Evolutionary conservation across 1,140 invertebrate species (phyloP).

Genomic region (Camponotus floridanus): DNA sequence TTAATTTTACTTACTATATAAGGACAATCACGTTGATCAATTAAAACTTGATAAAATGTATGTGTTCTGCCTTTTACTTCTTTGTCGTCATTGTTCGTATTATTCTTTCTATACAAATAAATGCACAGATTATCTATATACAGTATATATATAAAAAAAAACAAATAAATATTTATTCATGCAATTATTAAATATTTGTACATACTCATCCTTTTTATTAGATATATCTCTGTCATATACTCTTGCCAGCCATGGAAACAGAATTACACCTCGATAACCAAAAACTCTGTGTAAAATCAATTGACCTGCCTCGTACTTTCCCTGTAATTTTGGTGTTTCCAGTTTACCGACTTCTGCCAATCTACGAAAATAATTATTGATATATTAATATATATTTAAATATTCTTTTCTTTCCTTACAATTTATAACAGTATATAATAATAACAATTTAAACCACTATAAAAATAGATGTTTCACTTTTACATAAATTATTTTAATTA

Average conservation of each 20-base stretch:
- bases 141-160: neutral
- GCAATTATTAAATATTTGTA: constrained; percentile 47
- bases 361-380: constrained; percentile 82
- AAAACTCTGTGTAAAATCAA: constrained; percentile 98
- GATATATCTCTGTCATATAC: constrained; percentile 97
- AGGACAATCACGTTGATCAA: constrained; percentile 98
- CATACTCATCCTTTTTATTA: constrained; percentile 84
- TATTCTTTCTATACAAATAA: constrained; percentile 77
- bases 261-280: constrained; percentile 97
- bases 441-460: neutral
- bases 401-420: constrained; percentile 54
- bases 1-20: constrained; percentile 92
- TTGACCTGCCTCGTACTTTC: constrained; percentile 98
- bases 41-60: constrained; percentile 98
- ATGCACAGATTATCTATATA: neutral
- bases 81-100: constrained; percentile 88
- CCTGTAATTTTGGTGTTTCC: constrained; percentile 93
- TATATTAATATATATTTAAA: constrained; percentile 15
- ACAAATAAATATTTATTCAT: constrained; percentile 21
- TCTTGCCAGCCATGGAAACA: constrained; percentile 98
- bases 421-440: constrained; percentile 1
- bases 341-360: constrained; percentile 93
- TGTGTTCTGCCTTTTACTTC: constrained; percentile 96
- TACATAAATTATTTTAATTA: neutral
- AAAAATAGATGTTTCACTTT: neutral